These are phyloP conservation scores for Tetragnatha montana DNA, from an alignment of 2,888 invertebrate species.

Conservation along the genomic window DNA sequence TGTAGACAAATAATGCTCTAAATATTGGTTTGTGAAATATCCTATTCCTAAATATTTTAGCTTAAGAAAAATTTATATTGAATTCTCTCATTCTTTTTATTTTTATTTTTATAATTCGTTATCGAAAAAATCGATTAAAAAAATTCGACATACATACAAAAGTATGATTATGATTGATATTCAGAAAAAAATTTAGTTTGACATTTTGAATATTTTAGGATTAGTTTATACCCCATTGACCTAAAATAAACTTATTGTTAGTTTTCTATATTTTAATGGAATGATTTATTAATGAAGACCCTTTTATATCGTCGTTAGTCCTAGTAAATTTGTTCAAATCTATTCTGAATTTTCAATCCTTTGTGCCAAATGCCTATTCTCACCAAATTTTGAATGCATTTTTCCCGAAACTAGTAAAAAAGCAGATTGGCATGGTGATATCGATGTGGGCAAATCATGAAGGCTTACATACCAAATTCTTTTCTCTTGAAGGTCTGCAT, in stretches of 20 bases:
- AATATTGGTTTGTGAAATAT: not conserved
- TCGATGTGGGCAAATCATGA: too few relatives aligned
- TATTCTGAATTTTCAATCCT: too few relatives aligned
- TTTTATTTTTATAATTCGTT: not conserved
- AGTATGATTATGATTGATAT: not conserved
- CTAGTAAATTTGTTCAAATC: too few relatives aligned
- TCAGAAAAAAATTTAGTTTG: not conserved
- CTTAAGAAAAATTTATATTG: not conserved
- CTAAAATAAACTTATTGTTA: not conserved
- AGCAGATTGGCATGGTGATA: too few relatives aligned
- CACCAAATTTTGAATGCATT: not conserved
- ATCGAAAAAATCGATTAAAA: not conserved
- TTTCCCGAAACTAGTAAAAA: too few relatives aligned
- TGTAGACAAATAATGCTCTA: too few relatives aligned
- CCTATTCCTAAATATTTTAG: not conserved
- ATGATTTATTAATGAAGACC: not conserved
- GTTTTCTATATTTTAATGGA: not conserved
- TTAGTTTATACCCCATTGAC: too few relatives aligned
- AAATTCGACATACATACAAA: too few relatives aligned
- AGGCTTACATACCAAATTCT: too few relatives aligned
- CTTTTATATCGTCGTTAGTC: too few relatives aligned
- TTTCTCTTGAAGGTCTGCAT: conserved; percentile 27
- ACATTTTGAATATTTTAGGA: too few relatives aligned
- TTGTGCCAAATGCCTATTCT: too few relatives aligned
- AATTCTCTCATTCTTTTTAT: not conserved